These are phyloP conservation scores for Lucilia sericata DNA, from an alignment of 1,140 invertebrate species.

Conservation along the genomic window DNA sequence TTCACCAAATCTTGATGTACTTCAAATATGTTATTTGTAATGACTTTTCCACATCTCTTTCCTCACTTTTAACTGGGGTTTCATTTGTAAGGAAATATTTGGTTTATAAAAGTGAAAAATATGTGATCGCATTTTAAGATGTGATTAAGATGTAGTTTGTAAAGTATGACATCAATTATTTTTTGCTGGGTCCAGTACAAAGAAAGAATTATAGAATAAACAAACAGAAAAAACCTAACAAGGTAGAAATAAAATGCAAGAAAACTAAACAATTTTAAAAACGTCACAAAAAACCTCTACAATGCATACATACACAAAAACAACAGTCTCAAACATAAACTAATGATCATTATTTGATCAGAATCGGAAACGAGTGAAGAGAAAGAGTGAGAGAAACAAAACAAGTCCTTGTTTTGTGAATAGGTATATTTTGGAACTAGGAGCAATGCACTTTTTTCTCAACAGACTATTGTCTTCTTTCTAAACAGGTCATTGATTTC, in stretches of 20 bases:
- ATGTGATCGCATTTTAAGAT: too few relatives aligned
- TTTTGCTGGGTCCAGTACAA: too few relatives aligned
- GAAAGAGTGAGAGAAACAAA: background rate
- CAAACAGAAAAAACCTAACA: background rate
- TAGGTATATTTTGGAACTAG: background rate
- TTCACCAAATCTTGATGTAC: too few relatives aligned
- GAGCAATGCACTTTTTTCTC: background rate
- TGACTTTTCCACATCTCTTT: too few relatives aligned
- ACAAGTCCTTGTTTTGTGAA: background rate
- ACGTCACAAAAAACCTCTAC: slow-evolving; percentile 25
- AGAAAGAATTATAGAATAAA: slow-evolving; percentile 21
- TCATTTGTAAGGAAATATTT: too few relatives aligned
- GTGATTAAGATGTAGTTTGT: too few relatives aligned
- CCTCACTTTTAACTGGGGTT: too few relatives aligned
- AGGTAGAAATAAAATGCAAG: background rate
- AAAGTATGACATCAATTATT: too few relatives aligned
- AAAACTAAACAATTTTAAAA: slow-evolving; percentile 18
- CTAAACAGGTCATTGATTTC: slow-evolving; percentile 41
- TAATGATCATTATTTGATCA: background rate
- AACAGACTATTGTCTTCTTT: background rate
- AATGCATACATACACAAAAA: background rate
- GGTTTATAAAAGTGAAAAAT: too few relatives aligned
- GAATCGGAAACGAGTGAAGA: background rate
- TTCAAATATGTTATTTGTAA: too few relatives aligned
- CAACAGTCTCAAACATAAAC: too few relatives aligned